Evolutionary conservation across 2,888 invertebrate genomes (phyloP).

Genomic region (Caenorhabditis sp.): DNA sequence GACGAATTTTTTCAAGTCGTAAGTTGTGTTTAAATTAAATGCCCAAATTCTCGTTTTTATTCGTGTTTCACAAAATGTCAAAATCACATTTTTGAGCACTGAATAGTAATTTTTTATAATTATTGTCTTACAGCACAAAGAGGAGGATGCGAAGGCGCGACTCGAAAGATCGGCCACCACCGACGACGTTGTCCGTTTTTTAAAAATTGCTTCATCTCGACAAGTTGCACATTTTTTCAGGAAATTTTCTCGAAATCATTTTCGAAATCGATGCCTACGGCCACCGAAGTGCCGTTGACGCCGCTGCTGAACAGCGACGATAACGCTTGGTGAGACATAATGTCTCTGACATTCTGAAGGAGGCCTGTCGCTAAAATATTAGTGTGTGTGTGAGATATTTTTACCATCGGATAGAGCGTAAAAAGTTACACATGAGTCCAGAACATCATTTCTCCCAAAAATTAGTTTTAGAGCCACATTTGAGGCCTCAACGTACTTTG

Average conservation of each 20-base stretch:
- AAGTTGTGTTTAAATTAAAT: neutral
- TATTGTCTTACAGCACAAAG: constrained; percentile 41
- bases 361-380: too few relatives aligned
- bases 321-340: constrained; percentile 60
- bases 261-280: constrained; percentile 42
- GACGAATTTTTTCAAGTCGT: constrained; percentile 74
- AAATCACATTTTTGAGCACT: neutral
- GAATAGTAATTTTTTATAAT: neutral
- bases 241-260: constrained; percentile 56
- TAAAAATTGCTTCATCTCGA: neutral
- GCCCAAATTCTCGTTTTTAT: neutral
- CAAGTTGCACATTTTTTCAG: constrained; percentile 12
- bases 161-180: constrained; percentile 44
- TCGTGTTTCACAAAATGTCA: neutral
- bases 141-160: constrained; percentile 43
- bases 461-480: too few relatives aligned
- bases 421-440: too few relatives aligned
- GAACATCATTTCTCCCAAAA: too few relatives aligned
- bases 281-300: constrained; percentile 58
- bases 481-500: too few relatives aligned
- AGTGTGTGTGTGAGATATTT: too few relatives aligned
- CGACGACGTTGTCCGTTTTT: constrained; percentile 26
- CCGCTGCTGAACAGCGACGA: constrained; percentile 51
- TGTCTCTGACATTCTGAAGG: too few relatives aligned
- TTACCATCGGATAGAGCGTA: too few relatives aligned